phyloP scores from a whole-genome alignment of 2,888 invertebrate species.

The Cephus nigrinus region DNA sequence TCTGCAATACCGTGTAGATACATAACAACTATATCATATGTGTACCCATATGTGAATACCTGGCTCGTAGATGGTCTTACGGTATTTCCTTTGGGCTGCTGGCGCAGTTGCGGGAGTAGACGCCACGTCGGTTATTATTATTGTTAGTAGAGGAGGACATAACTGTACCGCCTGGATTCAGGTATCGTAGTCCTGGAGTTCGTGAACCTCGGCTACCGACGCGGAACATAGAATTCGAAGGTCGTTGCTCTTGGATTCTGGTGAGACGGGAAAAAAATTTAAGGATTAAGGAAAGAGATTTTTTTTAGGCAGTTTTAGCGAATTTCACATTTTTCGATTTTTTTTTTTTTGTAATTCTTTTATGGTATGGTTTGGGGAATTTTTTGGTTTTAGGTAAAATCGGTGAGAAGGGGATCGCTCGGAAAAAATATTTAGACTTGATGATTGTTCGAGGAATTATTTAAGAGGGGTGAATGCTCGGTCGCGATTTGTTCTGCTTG shows the following conservation, averaged over 20 bases:
- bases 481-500: neutral
- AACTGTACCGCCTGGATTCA: constrained; percentile 52
- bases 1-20: neutral
- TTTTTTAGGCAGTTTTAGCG: neutral
- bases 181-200: constrained; percentile 31
- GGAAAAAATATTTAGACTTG: neutral
- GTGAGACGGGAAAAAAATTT: no score
- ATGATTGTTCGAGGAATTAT: neutral
- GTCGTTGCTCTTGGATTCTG: constrained; percentile 44
- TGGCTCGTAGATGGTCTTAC: constrained; percentile 38
- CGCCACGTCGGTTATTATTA: neutral
- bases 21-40: neutral
- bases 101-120: neutral
- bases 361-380: neutral
- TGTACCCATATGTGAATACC: neutral
- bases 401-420: neutral
- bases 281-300: no score
- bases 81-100: constrained; percentile 42
- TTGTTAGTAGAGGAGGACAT: constrained; percentile 31
- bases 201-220: constrained; percentile 44
- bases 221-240: constrained; percentile 41
- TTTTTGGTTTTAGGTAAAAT: neutral
- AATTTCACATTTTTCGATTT: neutral
- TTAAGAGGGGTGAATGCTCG: neutral
- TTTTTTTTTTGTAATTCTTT: no score